Base-by-base conservation (phyloP, 1,140 invertebrate genomes). In the Varroa destructor region DNA sequence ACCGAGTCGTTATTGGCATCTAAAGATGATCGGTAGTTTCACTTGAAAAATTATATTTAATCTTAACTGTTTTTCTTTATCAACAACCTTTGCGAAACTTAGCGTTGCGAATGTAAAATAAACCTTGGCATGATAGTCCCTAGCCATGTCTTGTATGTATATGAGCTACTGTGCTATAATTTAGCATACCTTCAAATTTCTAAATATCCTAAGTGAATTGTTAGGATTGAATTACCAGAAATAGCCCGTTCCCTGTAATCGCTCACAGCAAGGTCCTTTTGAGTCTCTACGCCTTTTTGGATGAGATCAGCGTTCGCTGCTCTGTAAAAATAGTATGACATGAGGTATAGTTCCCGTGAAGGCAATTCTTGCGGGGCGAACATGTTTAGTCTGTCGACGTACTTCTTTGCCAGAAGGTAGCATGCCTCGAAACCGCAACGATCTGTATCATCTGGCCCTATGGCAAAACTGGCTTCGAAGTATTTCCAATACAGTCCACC, bases 261-360 rank as follows among this genome's bases (percentile, higher is more conserved):
- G 12, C 36, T 37, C 40, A 67, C 61, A 40, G 14, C 12, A 42
- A 71, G 71, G 1, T 73, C 42, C 5, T 72, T 67, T 40, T 73
- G 70, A 55, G 10, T n/a, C 10, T 67, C 61, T 3, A 51, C 46
- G 14, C 61, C 61, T n/a, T 70, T 46, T 56, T 73, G 1, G 71
- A 89, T 87, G 42, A 91, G 80, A 6, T 85, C 87, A 73, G 87
- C 86, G 80, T 96, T 92, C 0, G 86, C 84, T 37, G 90, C 90
- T 71, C 90, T 82, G 76, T 97, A 93, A 80, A 88, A 96, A 79
- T 93, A 97, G 80, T 95, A 97, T 73, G 90, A 93, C 81, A 97
- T 93, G 6, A 90, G 88, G 75, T 87, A 88, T 74, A 94, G 83
- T 71, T 81, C 77, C 74, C 87, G 80, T 71, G 83, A 81, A 51